Conservation (phyloP, 1,140 invertebrate species). For the Drosophila lacteicornis region DNA sequence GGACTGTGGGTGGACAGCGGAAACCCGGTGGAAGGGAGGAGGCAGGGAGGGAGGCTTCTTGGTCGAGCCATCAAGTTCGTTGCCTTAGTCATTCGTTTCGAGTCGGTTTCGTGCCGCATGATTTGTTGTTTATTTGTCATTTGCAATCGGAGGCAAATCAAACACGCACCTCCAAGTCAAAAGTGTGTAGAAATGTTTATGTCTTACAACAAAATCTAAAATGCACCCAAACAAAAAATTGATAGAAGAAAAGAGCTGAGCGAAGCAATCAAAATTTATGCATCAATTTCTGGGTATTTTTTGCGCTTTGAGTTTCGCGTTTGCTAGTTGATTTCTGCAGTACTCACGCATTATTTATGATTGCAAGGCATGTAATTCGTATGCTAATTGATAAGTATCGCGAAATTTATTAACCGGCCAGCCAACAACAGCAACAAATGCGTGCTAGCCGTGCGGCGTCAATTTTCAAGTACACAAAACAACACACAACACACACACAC, state of each 20-base stretch:
- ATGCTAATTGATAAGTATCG: constrained; percentile 84
- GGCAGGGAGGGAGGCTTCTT: constrained; percentile 43
- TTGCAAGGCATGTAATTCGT: constrained; percentile 84
- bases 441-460: constrained; percentile 77
- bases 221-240: constrained; percentile 30
- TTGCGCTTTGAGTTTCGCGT: not conserved
- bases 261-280: constrained; percentile 71
- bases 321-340: constrained; percentile 47
- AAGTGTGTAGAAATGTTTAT: constrained; percentile 78
- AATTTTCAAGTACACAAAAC: constrained; percentile 76
- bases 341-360: constrained; percentile 83
- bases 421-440: constrained; percentile 65
- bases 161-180: constrained; percentile 75
- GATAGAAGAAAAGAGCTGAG: constrained; percentile 12
- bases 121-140: constrained; percentile 83
- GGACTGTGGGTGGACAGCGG: constrained; percentile 11
- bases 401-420: constrained; percentile 81
- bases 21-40: not conserved
- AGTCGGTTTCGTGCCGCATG: constrained; percentile 70
- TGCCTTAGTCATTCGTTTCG: constrained; percentile 70
- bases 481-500: not conserved
- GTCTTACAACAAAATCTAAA: constrained; percentile 72
- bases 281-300: constrained; percentile 58
- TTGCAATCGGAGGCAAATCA: constrained; percentile 74
- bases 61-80: constrained; percentile 69